Base-by-base conservation (phyloP, 2,113 vertebrate species). In the Bufo gargarizans region DNA sequence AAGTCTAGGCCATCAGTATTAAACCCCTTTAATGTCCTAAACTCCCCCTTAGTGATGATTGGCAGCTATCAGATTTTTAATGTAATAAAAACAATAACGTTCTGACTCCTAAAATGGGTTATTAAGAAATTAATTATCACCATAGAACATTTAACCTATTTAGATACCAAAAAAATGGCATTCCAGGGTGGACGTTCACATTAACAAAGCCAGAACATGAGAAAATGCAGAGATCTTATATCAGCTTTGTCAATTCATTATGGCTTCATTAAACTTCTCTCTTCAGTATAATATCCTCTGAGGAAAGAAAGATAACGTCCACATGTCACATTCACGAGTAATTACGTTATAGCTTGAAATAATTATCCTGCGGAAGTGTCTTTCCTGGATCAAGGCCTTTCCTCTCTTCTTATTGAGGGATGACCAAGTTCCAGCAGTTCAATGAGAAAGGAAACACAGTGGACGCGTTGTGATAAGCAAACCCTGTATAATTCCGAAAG, bases 391-490 rank as follows among this genome's bases (percentile, higher is more conserved):
- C 55, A 16, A 45, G 56, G 56, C 56, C 78, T 81, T 58, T 58
- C 55, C 77, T 58, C 55, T 22, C 56, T 43, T 16, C 56, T 61
- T 59, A 45, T 5, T 81, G 55, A 59, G 56, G 3, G 56, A 45
- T 59, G 78, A 81, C 78, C 78, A 81, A 33, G 55, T 81, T 81
- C 55, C 78, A 81, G 50, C 77, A 78, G 50, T 55, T 78, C 10
- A 77, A 12, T 77, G 49, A 78, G 78, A 81, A 7, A 61, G 78
- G 78, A 81, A 81, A 81, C 22, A 16, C 33, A 1, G 56, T 61
- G 78, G 78, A 81, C 56, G 61, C 13, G 7, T 81, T 59, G n/a
- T 81, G 78, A 81, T 81, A 83, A 81, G 78, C 22, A 17, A 4
- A 3, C 56, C n/a, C 14, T 4, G 8, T 81, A 19, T 61, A 45